A percentile compares a stretch with the other conserved stretches of the same genome.
Evolutionary conservation across 1,140 invertebrate genomes (phyloP).

Genomic region (Ctenoplectra terminalis): DNA sequence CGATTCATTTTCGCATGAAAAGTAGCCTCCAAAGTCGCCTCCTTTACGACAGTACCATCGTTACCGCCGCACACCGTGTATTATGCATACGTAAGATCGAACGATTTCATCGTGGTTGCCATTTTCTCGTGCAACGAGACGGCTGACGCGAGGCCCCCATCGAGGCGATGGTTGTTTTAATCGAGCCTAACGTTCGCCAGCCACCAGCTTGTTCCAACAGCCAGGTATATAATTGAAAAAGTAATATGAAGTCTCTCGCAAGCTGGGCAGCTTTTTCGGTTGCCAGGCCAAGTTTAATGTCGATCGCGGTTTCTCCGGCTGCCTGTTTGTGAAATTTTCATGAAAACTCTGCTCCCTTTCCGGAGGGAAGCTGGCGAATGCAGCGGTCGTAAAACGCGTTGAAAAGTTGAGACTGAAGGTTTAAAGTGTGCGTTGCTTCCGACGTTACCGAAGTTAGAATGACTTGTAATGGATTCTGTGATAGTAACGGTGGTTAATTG

Average conservation of each 20-base stretch:
- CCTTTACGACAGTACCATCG: no score
- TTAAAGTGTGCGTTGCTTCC: background rate
- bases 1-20: no score
- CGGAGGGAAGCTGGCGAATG: background rate
- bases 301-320: background rate
- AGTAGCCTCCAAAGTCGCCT: no score
- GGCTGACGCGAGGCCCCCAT: background rate
- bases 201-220: constrained; percentile 19
- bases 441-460: constrained; percentile 12
- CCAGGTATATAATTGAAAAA: constrained; percentile 50
- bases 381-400: constrained; percentile 6
- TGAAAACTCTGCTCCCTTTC: constrained; percentile 19
- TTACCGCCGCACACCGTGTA: background rate
- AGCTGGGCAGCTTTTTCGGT: constrained; percentile 13
- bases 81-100: background rate
- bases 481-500: background rate
- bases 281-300: constrained; percentile 49
- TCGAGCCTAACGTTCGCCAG: constrained; percentile 30
- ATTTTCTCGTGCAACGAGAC: background rate
- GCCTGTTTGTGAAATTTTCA: constrained; percentile 52
- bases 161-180: constrained; percentile 20
- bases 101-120: background rate
- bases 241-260: constrained; percentile 57
- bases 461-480: background rate
- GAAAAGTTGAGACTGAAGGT: background rate